Base-by-base conservation (phyloP, 2,888 invertebrate genomes). In the Rhodophaea formosa region DNA sequence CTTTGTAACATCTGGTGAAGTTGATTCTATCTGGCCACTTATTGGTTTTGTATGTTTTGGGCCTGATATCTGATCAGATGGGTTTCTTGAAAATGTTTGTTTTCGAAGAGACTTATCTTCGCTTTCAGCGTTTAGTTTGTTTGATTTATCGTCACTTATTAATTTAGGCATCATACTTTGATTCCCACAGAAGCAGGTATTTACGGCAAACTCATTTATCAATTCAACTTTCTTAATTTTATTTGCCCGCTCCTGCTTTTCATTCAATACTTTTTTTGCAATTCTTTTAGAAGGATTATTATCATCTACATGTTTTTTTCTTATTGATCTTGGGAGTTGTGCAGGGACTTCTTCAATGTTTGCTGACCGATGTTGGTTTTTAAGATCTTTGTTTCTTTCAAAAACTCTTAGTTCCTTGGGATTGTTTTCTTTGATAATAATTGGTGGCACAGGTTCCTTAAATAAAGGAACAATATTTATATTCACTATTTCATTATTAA, bases 161-260 rank as follows among this genome's bases (percentile, higher is more conserved):
- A 62, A 51, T 56, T 69, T 68, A 32, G 64, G 66, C 23, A 65
- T 56, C 32, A 71, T 63, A 60, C 74, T 80, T 62, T 74, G 73
- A 43, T 70, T 61, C 23, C 71, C 71, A 63, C 81, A 87, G 46
- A 90, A 66, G 67, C 90, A 90, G 58, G 88, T 58, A 62, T 88
- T 88, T 1, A 88, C 82, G 47, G 88, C 79, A 67, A 77, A 87
- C 3, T 79, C 67, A 53, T 80, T 79, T 12, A 35, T 16, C 6
- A 35, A 35, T 29, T 64, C 67, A 23, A 56, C 43, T 51, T 68
- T 74, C 66, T 72, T 77, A 39, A 47, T 61, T 62, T 71, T 80
- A 5, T 57, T 60, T 23, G 63, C 57, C 57, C 67, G 74, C 16
- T 74, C 71, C 7, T 61, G 43, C 47, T 58, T 57, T 8, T 57